Conservation (phyloP, 2,888 invertebrate genomes). For the Oeneis ivallda region DNA sequence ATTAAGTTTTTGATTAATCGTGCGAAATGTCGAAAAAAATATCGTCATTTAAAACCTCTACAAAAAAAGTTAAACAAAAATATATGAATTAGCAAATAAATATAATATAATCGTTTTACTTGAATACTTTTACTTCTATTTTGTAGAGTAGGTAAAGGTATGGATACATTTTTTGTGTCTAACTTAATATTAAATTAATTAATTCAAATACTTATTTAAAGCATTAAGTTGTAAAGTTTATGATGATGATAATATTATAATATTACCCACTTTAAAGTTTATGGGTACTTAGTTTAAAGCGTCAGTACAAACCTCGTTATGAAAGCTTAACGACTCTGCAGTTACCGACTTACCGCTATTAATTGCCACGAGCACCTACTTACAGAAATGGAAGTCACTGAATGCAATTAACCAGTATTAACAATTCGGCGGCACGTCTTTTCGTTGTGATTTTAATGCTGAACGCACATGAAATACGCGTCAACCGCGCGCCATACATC, state of each 20-base stretch:
- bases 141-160: too few relatives aligned
- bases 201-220: too few relatives aligned
- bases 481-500: background rate
- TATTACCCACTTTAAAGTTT: slow-evolving; percentile 7
- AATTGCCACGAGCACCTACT: slow-evolving; percentile 16
- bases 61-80: too few relatives aligned
- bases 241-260: background rate
- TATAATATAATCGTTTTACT: too few relatives aligned
- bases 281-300: slow-evolving; percentile 9
- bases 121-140: too few relatives aligned
- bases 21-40: too few relatives aligned
- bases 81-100: too few relatives aligned
- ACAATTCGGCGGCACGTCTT: slow-evolving; percentile 21
- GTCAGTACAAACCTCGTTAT: slow-evolving; percentile 10
- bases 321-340: slow-evolving; percentile 19
- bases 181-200: too few relatives aligned
- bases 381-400: slow-evolving; percentile 26
- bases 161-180: too few relatives aligned
- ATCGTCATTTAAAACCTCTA: too few relatives aligned
- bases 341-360: slow-evolving; percentile 22
- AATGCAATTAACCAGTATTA: slow-evolving; percentile 31
- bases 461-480: background rate
- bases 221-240: background rate
- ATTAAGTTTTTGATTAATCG: too few relatives aligned
- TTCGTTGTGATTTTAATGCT: slow-evolving; percentile 21